phyloP scores from a whole-genome alignment of 2,888 invertebrate species.

The Acheta domesticus region DNA sequence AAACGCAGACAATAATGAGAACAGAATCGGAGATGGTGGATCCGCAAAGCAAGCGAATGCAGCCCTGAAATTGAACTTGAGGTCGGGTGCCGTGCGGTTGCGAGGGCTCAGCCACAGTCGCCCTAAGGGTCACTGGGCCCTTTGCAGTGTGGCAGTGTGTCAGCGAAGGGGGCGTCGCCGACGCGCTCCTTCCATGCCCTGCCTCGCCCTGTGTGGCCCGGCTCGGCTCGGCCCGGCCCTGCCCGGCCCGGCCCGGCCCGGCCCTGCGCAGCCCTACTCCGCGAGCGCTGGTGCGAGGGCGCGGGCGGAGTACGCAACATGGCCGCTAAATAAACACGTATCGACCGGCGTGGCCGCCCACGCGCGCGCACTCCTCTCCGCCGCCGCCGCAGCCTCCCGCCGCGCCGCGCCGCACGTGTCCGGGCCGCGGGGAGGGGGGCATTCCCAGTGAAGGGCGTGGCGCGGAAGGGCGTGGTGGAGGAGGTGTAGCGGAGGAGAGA shows the following conservation, averaged over 20 bases:
- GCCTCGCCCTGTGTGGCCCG: no score
- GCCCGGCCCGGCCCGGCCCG: no score
- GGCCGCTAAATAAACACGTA: constrained; percentile 10
- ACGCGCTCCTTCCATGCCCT: background rate
- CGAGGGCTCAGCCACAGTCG: background rate
- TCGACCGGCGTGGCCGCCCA: background rate
- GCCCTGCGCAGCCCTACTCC: background rate
- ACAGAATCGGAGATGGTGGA: no score
- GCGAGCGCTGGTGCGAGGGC: background rate
- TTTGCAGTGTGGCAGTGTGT: background rate
- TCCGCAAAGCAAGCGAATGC: no score
- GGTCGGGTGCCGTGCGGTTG: background rate
- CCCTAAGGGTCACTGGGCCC: background rate
- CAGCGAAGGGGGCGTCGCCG: background rate
- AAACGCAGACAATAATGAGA: no score
- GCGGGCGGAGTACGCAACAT: background rate
- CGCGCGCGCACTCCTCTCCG: background rate
- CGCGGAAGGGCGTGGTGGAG: background rate
- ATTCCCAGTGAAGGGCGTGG: background rate
- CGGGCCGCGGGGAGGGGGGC: background rate
- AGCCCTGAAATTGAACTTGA: no score
- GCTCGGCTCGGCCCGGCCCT: background rate
- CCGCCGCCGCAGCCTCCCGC: background rate
- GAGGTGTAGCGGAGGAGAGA: background rate
- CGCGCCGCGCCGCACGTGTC: background rate